A percentile compares a stretch with the other conserved stretches of the same genome.
phyloP scores from a whole-genome alignment of 2,113 vertebrate genomes.

The Triplophysa dalaica region DNA sequence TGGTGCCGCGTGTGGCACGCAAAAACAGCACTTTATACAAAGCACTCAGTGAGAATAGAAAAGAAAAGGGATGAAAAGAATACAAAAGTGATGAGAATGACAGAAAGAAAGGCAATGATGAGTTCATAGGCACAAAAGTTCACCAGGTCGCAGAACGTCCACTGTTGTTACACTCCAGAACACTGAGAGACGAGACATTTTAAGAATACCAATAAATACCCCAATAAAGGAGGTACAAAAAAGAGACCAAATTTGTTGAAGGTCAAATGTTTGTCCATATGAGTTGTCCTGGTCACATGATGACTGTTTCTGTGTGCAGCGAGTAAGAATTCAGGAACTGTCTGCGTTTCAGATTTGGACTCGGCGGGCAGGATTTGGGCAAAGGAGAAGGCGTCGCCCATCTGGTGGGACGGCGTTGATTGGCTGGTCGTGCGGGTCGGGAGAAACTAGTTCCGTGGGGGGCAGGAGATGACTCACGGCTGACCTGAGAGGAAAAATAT shows the following conservation, averaged over 20 bases:
- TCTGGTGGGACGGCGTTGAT: conserved; percentile 89
- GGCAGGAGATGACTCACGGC: conserved; percentile 57
- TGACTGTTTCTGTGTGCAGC: conserved; percentile 76
- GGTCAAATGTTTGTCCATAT: conserved; percentile 35
- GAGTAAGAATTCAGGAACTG: conserved; percentile 66
- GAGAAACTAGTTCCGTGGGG: conserved; percentile 81
- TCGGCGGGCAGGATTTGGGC: conserved; percentile 61
- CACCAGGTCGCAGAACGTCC: conserved; percentile 61
- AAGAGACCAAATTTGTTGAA: conserved; percentile 30
- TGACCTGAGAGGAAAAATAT: conserved; percentile 56
- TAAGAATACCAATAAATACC: not conserved
- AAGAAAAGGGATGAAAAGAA: not conserved
- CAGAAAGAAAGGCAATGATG: conserved; percentile 43
- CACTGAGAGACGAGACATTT: not conserved
- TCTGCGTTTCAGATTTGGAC: conserved; percentile 66
- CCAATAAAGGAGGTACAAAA: not conserved
- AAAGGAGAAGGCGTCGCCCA: conserved; percentile 82
- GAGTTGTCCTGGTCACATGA: conserved; percentile 70
- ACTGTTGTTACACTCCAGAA: not conserved
- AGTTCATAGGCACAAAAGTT: conserved; percentile 66
- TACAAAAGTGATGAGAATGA: conserved; percentile 33
- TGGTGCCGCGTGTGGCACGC: conserved; percentile 55
- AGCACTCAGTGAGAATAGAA: conserved; percentile 14
- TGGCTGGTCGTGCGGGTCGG: conserved; percentile 89
- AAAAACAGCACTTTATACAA: conserved; percentile 66